Percentiles rank a stretch among this genome's conserved stretches.
phyloP scores from a whole-genome alignment of 2,797 vertebrate genomes.

The Harpagifer antarcticus region DNA sequence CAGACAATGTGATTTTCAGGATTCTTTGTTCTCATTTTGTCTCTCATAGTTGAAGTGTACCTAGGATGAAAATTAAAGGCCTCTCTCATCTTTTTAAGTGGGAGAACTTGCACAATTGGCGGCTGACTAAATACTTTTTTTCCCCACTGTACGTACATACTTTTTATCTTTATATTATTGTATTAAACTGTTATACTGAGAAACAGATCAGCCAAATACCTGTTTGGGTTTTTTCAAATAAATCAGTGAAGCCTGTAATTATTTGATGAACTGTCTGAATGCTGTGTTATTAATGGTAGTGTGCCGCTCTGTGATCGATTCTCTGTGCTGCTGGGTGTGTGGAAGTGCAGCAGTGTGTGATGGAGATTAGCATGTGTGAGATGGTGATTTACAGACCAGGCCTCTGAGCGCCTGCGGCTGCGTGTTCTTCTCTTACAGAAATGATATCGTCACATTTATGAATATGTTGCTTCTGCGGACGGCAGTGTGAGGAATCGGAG shows the following conservation, averaged over 20 bases:
- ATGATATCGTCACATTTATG: conserved; percentile 8
- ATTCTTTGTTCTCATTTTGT: too few species aligned
- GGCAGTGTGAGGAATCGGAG: not conserved
- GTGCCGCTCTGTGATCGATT: not conserved
- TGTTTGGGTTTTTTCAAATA: too few species aligned
- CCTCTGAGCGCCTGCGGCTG: not conserved
- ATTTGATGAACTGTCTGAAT: not conserved
- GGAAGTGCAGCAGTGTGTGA: not conserved
- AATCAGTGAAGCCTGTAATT: not conserved
- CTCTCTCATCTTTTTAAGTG: too few species aligned
- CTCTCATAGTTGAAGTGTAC: too few species aligned
- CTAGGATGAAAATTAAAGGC: too few species aligned
- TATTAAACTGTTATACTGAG: too few species aligned
- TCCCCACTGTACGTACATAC: too few species aligned
- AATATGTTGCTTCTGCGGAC: not conserved
- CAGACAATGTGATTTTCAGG: too few species aligned
- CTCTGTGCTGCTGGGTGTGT: not conserved
- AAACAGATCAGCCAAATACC: too few species aligned
- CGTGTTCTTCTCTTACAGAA: conserved; percentile 7
- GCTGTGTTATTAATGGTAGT: not conserved
- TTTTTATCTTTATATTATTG: too few species aligned
- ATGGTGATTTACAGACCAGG: not conserved
- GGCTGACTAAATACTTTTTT: too few species aligned
- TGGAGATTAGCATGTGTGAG: not conserved
- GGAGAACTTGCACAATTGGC: too few species aligned